A percentile compares a stretch with the other conserved stretches of the same genome.
Evolutionary conservation across 2,888 invertebrate genomes (phyloP).

Genomic region (Oscheius sp.): DNA sequence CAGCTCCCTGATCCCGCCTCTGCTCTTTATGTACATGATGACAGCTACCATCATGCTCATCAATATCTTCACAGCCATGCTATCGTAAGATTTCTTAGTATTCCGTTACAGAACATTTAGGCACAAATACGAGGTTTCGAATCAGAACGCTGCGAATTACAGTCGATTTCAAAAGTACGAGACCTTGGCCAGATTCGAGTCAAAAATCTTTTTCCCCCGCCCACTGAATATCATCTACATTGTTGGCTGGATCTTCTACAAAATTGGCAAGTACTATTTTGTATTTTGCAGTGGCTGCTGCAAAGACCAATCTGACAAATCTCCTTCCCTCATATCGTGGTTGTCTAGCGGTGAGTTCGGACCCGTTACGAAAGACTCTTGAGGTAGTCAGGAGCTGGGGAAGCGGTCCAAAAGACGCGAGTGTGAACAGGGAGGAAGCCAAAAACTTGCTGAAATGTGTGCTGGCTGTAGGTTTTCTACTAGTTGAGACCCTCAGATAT

Average conservation of each 20-base stretch:
- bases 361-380: too few species aligned
- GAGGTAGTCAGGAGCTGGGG: too few species aligned
- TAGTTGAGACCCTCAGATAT: too few species aligned
- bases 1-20: constrained; percentile 14
- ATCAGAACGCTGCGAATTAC: not conserved
- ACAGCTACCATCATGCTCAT: constrained; percentile 20
- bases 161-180: constrained; percentile 10
- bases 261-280: too few species aligned
- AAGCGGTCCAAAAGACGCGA: too few species aligned
- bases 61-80: constrained; percentile 30
- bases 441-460: too few species aligned
- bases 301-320: too few species aligned
- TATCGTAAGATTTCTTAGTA: constrained; percentile 8
- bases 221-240: constrained; percentile 12
- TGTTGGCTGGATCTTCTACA: not conserved
- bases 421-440: too few species aligned
- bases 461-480: too few species aligned
- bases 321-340: too few species aligned
- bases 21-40: constrained; percentile 24
- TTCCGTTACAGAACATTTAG: not conserved
- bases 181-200: constrained; percentile 19
- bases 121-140: constrained; percentile 17
- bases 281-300: too few species aligned
- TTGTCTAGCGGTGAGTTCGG: too few species aligned
- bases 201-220: constrained; percentile 14